These are phyloP conservation scores for Odontocolon sp. DNA, from an alignment of 2,888 invertebrate genomes.

Conservation along the genomic window DNA sequence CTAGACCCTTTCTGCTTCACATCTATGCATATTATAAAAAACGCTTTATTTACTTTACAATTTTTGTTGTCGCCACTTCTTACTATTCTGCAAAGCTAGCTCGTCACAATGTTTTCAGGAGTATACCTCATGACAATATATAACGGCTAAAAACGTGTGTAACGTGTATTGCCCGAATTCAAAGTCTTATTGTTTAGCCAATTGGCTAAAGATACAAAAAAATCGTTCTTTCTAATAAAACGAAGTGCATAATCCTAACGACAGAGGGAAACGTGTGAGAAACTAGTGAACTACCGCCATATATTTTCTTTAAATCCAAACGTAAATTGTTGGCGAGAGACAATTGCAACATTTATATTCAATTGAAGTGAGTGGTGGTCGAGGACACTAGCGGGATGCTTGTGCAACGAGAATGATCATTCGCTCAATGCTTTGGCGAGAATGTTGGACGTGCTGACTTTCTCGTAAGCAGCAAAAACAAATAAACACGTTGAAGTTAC, in stretches of 20 bases:
- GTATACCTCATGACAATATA: too few species aligned
- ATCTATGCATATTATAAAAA: slow-evolving; percentile 64
- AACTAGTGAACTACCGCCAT: slow-evolving; percentile 10
- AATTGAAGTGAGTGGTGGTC: slow-evolving; percentile 69
- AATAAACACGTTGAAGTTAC: slow-evolving; percentile 67
- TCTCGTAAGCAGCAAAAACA: slow-evolving; percentile 54
- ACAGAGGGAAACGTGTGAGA: neutral
- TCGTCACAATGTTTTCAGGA: neutral
- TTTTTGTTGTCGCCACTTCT: slow-evolving; percentile 37
- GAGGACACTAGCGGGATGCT: slow-evolving; percentile 62
- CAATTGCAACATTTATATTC: slow-evolving; percentile 56
- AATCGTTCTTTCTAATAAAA: too few species aligned
- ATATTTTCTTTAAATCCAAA: slow-evolving; percentile 2
- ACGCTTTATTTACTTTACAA: slow-evolving; percentile 63
- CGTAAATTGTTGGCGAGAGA: slow-evolving; percentile 54
- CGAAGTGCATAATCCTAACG: neutral
- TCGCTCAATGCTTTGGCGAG: too few species aligned
- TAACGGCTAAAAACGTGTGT: too few species aligned
- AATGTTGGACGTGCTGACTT: slow-evolving; percentile 13
- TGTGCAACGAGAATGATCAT: slow-evolving; percentile 18
- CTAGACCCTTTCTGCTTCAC: slow-evolving; percentile 11
- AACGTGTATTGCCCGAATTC: too few species aligned
- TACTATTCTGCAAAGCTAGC: neutral
- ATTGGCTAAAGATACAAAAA: too few species aligned
- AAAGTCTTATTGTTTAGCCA: too few species aligned